Evolutionary conservation across 2,113 vertebrate species (phyloP), one percentile per base, ranked within the genome.

Genomic region (Pagrus major): DNA sequence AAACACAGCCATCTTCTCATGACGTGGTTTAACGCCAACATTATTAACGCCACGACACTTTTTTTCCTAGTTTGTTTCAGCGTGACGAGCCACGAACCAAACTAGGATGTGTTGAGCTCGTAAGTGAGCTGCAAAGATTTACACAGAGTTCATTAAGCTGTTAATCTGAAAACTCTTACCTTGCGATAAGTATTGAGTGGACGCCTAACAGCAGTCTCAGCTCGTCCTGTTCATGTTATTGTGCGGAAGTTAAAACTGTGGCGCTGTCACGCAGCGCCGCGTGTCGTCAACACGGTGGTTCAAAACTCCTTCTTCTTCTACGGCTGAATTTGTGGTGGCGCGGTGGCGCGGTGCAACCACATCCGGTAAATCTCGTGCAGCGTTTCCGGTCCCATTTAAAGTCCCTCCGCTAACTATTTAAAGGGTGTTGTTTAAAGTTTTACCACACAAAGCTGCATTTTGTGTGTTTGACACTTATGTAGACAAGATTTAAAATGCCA

Each of bases 151-250:
- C 9, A 20, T 31, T 0, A 18, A 46, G 8, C 23, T 1, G 4
- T 31, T 7, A 8, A 47, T 12, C 0, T 9, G 0, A 27, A 2
- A 27, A 4, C 3, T 44, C 71, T 2, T 71, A 85, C 83, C 66
- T 59, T 44, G 6, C 2, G n/a, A 7, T 7, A 52, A 39, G 8
- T 46, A 7, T 7, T 25, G 15, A 10, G 16, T 18, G 46, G 5
- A 47, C 39, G 52, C 20, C 47, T 42, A 47, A 3, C 73, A 39
- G 46, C 16, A 6, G 5, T 7, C 7, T 29, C 3, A 0, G 15
- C 3, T 56, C 0, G 18, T 54, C 14, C 12, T 44, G 55, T 25
- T 89, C 87, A 79, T 84, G 27, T 11, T 56, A 81, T 15, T 46
- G 23, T 76, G 15, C 74, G 84, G 84, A 86, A 79, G 58, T 69